These are phyloP conservation scores for Campylorhamphus procurvoides DNA, from an alignment of 2,113 vertebrate species.

Conservation along the genomic window DNA sequence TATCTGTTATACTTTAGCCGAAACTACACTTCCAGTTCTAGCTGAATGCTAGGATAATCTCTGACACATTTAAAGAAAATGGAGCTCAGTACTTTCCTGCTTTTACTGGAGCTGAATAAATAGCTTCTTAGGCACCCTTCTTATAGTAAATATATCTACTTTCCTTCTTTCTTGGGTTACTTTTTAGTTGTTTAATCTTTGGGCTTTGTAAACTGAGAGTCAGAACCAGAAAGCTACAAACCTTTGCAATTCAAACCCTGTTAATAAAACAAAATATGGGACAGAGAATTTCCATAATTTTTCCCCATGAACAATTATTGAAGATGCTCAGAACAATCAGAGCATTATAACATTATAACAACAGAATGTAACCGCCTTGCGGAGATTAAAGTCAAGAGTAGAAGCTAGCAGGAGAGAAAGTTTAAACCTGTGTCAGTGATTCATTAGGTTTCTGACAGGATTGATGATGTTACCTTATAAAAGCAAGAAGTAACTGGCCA, in stretches of 20 bases:
- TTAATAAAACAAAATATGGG: not conserved
- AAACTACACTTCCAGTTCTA: not conserved
- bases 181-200: not conserved
- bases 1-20: not conserved
- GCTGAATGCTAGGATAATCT: not conserved
- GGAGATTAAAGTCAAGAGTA: not conserved
- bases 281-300: not conserved
- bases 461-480: not conserved
- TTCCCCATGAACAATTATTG: not conserved
- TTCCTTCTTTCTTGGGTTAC: not conserved
- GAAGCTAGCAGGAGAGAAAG: not conserved
- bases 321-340: not conserved
- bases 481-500: not conserved
- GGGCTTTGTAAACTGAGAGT: not conserved
- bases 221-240: not conserved
- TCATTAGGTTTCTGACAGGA: not conserved
- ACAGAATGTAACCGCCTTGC: not conserved
- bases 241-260: not conserved
- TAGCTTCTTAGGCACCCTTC: not conserved
- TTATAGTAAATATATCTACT: not conserved
- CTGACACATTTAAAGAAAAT: not conserved
- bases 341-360: not conserved
- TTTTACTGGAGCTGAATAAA: not conserved
- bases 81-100: not conserved
- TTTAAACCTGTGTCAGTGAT: not conserved